Conservation (phyloP, 2,113 vertebrate species). For the Pluvianellus socialis region DNA sequence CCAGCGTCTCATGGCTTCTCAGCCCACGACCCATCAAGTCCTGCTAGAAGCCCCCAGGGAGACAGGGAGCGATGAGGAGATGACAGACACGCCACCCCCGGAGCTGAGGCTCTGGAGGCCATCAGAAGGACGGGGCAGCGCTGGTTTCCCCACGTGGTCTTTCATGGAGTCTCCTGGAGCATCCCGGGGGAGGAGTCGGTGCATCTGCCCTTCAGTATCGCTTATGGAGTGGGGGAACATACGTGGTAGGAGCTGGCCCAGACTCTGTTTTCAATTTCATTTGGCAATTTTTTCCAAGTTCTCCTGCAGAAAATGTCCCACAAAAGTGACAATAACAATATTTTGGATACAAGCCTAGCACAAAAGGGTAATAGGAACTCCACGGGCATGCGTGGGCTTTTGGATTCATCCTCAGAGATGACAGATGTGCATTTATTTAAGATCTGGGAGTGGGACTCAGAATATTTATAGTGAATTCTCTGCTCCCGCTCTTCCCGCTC, state of each 20-base stretch:
- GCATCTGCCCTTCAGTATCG: fast-evolving
- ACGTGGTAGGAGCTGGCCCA: neutral
- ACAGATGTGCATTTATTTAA: constrained; percentile 48
- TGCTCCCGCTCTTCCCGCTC: constrained; percentile 13
- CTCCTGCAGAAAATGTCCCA: constrained; percentile 20
- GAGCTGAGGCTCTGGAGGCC: neutral
- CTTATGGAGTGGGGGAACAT: neutral
- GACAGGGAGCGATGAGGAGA: neutral
- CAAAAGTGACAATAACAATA: constrained; percentile 33
- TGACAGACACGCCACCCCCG: fast-evolving
- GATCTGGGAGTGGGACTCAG: neutral
- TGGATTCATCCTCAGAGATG: constrained; percentile 57
- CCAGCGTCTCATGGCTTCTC: neutral
- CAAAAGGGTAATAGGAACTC: constrained; percentile 58
- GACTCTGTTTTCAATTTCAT: neutral
- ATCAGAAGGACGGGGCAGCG: fast-evolving
- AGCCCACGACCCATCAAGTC: neutral
- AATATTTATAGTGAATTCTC: constrained; percentile 15
- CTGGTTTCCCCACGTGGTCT: neutral
- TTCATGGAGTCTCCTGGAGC: neutral
- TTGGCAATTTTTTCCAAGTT: neutral
- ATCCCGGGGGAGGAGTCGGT: fast-evolving
- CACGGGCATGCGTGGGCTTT: constrained; percentile 23
- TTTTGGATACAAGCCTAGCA: constrained; percentile 63
- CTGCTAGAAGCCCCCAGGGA: fast-evolving